Conservation (phyloP, 1,140 invertebrate genomes). For the Episyrphus balteatus region DNA sequence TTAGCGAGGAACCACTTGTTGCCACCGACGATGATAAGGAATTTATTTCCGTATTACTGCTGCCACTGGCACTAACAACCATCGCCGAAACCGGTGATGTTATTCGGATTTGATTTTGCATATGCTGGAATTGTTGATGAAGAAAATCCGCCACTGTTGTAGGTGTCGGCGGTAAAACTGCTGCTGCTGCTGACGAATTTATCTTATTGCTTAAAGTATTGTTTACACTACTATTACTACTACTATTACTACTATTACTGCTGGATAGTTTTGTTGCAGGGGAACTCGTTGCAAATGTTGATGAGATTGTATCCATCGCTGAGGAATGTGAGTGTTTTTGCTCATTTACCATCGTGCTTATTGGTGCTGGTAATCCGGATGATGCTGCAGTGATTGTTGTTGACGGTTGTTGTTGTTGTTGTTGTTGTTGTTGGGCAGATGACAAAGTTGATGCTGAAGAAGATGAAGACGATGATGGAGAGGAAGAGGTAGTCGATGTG, state of each 20-base stretch:
- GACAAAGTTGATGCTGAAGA: not conserved
- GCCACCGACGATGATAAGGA: conserved; percentile 11
- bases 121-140: conserved; percentile 15
- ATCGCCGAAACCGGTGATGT: conserved; percentile 6
- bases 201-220: conserved; percentile 1
- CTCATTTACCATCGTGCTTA: not conserved
- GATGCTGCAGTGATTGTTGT: not conserved
- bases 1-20: conserved; percentile 8
- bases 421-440: not conserved
- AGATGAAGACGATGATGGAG: not conserved
- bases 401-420: not conserved
- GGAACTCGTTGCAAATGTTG: conserved; percentile 16
- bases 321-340: not conserved
- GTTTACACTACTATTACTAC: conserved; percentile 13
- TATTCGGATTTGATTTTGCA: not conserved
- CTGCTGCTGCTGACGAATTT: not conserved
- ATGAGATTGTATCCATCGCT: not conserved
- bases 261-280: conserved; percentile 7
- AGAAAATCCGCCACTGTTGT: conserved; percentile 16
- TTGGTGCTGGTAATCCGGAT: not conserved
- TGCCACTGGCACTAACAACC: conserved; percentile 1
- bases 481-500: not conserved
- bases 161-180: not conserved
- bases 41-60: conserved; percentile 4
- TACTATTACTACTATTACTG: conserved; percentile 18